A percentile compares a stretch with the other conserved stretches of the same genome.
Evolutionary conservation across 2,113 vertebrate species (phyloP).

Genomic region (Chaenogobius annularis): DNA sequence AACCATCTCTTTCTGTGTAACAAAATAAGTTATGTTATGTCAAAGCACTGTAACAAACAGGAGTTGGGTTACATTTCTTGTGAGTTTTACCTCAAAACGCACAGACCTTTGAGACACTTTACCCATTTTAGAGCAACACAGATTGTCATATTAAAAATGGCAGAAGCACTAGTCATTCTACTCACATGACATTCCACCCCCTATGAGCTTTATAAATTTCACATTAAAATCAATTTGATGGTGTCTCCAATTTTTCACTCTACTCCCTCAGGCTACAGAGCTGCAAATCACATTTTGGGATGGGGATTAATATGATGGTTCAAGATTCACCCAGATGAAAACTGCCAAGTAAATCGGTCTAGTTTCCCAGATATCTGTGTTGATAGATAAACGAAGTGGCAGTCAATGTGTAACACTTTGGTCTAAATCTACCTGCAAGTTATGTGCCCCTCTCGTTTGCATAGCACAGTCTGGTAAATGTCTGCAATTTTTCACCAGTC

Average conservation of each 20-base stretch:
- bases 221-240: conserved; percentile 46
- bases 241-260: conserved; percentile 24
- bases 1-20: too few species aligned
- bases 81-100: not conserved
- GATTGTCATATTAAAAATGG: conserved; percentile 52
- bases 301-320: not conserved
- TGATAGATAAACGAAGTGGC: conserved; percentile 2
- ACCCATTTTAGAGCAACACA: conserved; percentile 36
- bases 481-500: not conserved
- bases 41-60: conserved; percentile 13
- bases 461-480: not conserved
- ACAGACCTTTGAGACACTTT: conserved; percentile 11
- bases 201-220: conserved; percentile 41
- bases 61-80: too few species aligned
- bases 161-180: conserved; percentile 27
- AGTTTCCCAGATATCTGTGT: conserved; percentile 7
- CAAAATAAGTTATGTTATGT: conserved; percentile 35
- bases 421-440: not conserved
- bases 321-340: not conserved
- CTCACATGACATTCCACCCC: conserved; percentile 46
- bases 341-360: not conserved
- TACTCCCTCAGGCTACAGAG: not conserved
- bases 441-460: not conserved
- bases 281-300: conserved; percentile 4
- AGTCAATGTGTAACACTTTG: conserved; percentile 1